These are phyloP conservation scores for Arctocebus calabarensis DNA, from an alignment of 2,797 vertebrate genomes.

Conservation along the genomic window DNA sequence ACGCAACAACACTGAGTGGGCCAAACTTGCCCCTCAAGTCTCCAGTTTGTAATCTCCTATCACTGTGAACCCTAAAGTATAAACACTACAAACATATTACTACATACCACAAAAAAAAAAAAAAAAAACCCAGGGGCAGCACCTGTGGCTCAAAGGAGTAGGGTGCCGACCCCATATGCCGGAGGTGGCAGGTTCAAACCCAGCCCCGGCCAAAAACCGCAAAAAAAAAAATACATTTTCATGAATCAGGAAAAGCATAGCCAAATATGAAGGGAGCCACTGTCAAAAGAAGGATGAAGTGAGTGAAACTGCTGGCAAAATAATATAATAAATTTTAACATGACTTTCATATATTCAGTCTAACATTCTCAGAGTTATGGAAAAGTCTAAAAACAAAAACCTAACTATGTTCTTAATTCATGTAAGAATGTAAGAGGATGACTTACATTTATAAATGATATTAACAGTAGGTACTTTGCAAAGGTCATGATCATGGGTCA, in stretches of 20 bases:
- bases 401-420: not conserved
- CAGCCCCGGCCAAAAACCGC: too few relatives aligned
- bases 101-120: not conserved
- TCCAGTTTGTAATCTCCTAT: not conserved
- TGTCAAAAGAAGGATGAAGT: not conserved
- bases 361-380: slow-evolving; percentile 10
- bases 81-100: not conserved
- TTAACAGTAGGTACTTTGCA: slow-evolving; percentile 4
- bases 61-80: not conserved
- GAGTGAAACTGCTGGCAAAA: not conserved
- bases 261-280: not conserved
- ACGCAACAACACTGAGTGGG: not conserved
- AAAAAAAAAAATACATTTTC: not conserved
- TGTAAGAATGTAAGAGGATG: slow-evolving; percentile 17
- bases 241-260: not conserved
- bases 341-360: not conserved
- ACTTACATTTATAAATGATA: slow-evolving; percentile 10
- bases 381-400: not conserved
- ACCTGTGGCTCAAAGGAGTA: too few relatives aligned
- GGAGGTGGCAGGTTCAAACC: too few relatives aligned
- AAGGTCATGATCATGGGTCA: not conserved
- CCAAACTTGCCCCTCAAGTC: not conserved
- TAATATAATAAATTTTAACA: not conserved
- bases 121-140: not conserved
- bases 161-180: too few relatives aligned